These are phyloP conservation scores for Pseudobourletiella spinata DNA, from an alignment of 1,140 invertebrate species.

Conservation along the genomic window DNA sequence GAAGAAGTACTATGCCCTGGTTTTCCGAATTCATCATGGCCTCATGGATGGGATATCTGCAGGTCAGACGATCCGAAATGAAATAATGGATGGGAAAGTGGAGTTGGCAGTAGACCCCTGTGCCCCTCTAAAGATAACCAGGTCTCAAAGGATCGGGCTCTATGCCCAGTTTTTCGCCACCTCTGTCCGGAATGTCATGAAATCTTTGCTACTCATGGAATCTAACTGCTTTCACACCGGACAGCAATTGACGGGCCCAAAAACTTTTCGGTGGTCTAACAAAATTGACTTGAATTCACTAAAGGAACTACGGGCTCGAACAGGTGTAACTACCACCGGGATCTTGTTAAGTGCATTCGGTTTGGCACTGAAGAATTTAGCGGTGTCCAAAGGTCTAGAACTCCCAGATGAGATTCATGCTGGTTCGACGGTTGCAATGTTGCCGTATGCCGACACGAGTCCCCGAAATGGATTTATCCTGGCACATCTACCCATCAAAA, in stretches of 20 bases:
- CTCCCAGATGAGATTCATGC: slow-evolving; percentile 7
- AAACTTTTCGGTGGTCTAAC: slow-evolving; percentile 21
- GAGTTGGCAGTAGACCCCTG: slow-evolving; percentile 28
- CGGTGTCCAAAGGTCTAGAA: background rate
- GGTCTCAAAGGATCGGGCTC: slow-evolving; percentile 2
- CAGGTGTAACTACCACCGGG: slow-evolving; percentile 17
- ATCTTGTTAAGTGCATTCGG: slow-evolving; percentile 10
- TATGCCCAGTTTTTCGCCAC: slow-evolving; percentile 1
- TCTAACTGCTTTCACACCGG: slow-evolving; percentile 31
- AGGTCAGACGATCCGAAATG: slow-evolving; percentile 20
- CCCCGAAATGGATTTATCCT: slow-evolving; percentile 30
- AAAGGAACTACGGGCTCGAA: slow-evolving; percentile 8
- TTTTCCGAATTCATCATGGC: slow-evolving; percentile 26
- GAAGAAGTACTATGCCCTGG: slow-evolving; percentile 18
- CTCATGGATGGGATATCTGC: slow-evolving; percentile 34
- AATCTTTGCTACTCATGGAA: slow-evolving; percentile 20
- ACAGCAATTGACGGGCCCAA: slow-evolving; percentile 20
- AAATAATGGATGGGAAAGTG: slow-evolving; percentile 16
- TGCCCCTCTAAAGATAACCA: background rate
- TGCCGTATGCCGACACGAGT: slow-evolving; percentile 25
- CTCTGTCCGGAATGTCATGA: slow-evolving; percentile 19
- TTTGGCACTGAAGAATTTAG: slow-evolving; percentile 13
- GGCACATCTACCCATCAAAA: slow-evolving; percentile 19
- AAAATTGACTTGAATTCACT: slow-evolving; percentile 10
- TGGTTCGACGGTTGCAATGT: slow-evolving; percentile 10